phyloP scores from a whole-genome alignment of 35 echinoderm and acorn worm genomes.

The Lytechinus variegatus region DNA sequence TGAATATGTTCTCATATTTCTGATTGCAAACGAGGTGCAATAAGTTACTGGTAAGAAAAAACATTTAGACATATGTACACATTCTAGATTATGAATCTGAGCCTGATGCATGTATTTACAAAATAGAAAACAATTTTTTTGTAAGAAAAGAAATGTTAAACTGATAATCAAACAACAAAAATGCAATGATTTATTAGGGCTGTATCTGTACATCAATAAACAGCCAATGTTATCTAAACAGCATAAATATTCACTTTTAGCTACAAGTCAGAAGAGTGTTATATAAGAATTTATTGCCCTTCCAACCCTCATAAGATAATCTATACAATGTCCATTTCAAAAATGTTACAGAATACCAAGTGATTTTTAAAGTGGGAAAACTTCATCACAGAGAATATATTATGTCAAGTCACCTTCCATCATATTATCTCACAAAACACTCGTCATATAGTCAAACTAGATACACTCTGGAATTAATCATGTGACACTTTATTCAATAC shows the following conservation, averaged over 20 bases:
- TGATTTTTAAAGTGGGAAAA: neutral
- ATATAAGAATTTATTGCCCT: neutral
- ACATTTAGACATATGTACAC: neutral
- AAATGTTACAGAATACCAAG: neutral
- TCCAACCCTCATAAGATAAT: neutral
- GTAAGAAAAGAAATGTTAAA: neutral
- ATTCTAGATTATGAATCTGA: neutral
- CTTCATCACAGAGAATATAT: neutral
- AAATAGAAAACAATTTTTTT: conserved; percentile 7
- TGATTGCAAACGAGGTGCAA: neutral
- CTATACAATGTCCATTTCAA: neutral
- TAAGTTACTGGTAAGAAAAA: conserved; percentile 11
- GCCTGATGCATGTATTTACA: neutral
- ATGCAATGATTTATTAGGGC: neutral
- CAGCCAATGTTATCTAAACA: neutral
- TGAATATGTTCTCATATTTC: neutral
- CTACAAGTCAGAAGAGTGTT: neutral
- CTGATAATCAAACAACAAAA: neutral
- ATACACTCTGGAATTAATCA: conserved; percentile 11
- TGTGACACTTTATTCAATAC: neutral
- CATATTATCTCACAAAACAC: neutral
- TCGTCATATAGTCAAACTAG: neutral
- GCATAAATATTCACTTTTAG: neutral
- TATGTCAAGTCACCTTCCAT: neutral
- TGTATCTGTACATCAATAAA: neutral